Percentiles rank a stretch among this genome's conserved stretches.
These are phyloP conservation scores for Caenorhabditis angaria DNA, from an alignment of 2,888 invertebrate genomes.

Conservation along the genomic window DNA sequence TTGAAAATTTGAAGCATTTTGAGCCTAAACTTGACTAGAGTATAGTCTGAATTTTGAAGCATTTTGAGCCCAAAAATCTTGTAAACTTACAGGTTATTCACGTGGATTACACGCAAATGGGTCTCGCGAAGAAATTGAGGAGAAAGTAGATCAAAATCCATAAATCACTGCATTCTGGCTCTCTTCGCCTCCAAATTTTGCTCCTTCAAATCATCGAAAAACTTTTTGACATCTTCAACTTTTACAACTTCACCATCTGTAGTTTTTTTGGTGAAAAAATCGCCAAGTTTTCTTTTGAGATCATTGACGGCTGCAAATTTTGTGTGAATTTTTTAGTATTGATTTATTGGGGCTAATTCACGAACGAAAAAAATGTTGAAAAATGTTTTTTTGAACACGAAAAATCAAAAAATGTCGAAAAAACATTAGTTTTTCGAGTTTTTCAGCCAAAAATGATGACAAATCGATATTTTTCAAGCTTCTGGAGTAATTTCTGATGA, in stretches of 20 bases:
- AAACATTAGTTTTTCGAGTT: too few relatives aligned
- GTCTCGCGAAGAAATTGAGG: slow-evolving; percentile 27
- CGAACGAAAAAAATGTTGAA: not conserved
- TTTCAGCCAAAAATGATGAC: too few relatives aligned
- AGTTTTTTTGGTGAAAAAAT: slow-evolving; percentile 19
- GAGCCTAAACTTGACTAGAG: too few relatives aligned
- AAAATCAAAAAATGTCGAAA: too few relatives aligned
- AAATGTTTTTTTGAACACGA: too few relatives aligned
- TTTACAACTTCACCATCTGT: slow-evolving; percentile 32
- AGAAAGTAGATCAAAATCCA: slow-evolving; percentile 6
- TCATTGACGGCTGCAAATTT: slow-evolving; percentile 43
- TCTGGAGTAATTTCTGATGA: too few relatives aligned
- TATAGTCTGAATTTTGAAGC: too few relatives aligned
- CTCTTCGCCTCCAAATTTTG: slow-evolving; percentile 7
- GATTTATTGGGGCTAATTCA: too few relatives aligned
- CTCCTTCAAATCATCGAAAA: slow-evolving; percentile 39
- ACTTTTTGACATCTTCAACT: slow-evolving; percentile 41
- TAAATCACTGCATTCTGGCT: not conserved
- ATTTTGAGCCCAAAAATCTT: too few relatives aligned
- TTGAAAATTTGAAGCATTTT: not conserved
- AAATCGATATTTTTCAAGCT: too few relatives aligned
- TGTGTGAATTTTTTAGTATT: not conserved
- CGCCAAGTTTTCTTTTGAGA: slow-evolving; percentile 45
- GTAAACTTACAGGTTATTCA: slow-evolving; percentile 31
- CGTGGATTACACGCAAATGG: slow-evolving; percentile 39